These are phyloP conservation scores for Otus scops DNA, from an alignment of 2,797 vertebrate genomes.

Conservation along the genomic window DNA sequence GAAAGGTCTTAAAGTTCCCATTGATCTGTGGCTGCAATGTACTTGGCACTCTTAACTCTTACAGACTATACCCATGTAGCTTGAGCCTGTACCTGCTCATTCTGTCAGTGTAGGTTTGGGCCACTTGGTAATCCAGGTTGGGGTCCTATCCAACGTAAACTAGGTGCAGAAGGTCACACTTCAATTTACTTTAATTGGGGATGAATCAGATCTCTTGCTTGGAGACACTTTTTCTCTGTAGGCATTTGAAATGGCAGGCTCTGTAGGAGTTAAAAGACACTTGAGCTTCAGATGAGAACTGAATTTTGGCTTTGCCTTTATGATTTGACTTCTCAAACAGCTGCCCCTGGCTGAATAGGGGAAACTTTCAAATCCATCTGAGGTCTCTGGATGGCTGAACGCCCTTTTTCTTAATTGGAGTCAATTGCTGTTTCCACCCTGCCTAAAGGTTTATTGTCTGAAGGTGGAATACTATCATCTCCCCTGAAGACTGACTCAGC, in stretches of 20 bases:
- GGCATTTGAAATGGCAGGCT: neutral
- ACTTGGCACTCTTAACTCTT: neutral
- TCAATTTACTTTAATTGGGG: neutral
- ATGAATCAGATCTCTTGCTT: neutral
- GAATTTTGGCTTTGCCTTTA: neutral
- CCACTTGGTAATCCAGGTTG: neutral
- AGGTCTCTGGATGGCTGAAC: neutral
- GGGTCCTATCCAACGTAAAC: neutral
- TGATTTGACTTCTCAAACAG: neutral
- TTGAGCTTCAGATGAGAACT: neutral
- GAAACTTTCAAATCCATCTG: neutral
- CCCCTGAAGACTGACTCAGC: neutral
- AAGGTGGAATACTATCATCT: neutral
- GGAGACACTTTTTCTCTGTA: neutral
- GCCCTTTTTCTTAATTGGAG: neutral
- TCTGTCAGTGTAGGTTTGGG: neutral
- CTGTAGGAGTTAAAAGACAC: neutral
- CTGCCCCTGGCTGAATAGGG: neutral
- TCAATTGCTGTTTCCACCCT: neutral
- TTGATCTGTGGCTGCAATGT: neutral
- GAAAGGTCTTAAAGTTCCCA: neutral
- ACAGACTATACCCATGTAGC: neutral
- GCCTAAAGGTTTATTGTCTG: neutral
- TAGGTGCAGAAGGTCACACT: neutral
- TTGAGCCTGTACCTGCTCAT: neutral